A percentile compares a stretch with the other conserved stretches of the same genome.
Conservation (phyloP, 1,140 invertebrate genomes). For the Ceratitis capitata region DNA sequence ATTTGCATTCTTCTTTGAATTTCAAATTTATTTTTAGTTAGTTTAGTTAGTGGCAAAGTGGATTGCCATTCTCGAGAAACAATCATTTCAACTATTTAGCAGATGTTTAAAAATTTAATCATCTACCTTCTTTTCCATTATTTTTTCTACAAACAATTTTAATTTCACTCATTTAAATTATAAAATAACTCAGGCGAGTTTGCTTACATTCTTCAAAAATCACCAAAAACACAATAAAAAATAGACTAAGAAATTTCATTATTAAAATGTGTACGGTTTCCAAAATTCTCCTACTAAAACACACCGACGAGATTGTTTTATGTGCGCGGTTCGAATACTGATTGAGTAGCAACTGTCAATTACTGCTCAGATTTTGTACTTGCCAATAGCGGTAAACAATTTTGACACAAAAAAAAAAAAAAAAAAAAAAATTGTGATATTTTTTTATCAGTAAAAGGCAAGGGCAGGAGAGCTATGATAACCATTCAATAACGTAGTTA, state of each 20-base stretch:
- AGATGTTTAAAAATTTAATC: too few species aligned
- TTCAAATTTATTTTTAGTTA: too few species aligned
- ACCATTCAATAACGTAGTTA: conserved; percentile 6
- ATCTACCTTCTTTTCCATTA: neutral
- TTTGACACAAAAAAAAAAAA: neutral
- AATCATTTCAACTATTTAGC: too few species aligned
- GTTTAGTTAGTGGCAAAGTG: too few species aligned
- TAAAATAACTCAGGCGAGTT: neutral
- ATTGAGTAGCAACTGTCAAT: neutral
- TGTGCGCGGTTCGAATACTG: neutral
- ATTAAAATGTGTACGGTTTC: neutral
- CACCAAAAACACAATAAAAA: neutral
- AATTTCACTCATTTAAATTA: neutral
- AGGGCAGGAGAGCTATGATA: neutral
- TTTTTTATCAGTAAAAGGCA: neutral
- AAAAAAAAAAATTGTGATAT: neutral
- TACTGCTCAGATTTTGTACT: neutral
- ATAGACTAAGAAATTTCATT: neutral
- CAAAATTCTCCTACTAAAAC: neutral
- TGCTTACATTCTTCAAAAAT: conserved; percentile 10
- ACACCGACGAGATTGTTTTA: too few species aligned
- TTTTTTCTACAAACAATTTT: neutral
- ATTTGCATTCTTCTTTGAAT: too few species aligned
- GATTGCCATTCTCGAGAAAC: too few species aligned
- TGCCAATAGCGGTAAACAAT: neutral